These are phyloP conservation scores for Megalops atlanticus DNA, from an alignment of 2,113 vertebrate genomes.

Conservation along the genomic window DNA sequence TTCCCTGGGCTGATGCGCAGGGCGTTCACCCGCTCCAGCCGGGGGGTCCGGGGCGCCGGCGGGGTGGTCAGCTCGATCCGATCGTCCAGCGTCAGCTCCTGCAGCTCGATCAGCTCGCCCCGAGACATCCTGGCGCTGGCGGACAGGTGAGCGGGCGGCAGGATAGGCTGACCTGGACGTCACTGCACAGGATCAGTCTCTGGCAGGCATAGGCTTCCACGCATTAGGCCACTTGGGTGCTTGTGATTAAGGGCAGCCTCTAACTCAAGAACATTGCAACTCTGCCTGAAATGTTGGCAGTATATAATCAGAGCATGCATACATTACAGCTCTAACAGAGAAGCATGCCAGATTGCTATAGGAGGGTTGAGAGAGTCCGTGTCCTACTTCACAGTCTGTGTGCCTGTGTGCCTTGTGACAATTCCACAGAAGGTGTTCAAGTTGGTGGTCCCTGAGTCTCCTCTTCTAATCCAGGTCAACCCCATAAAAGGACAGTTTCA, in stretches of 20 bases:
- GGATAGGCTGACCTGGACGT: background rate
- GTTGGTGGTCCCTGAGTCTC: background rate
- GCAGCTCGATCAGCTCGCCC: constrained; percentile 75
- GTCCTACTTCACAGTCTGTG: background rate
- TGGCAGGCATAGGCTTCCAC: background rate
- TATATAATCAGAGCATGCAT: background rate
- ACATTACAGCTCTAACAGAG: background rate
- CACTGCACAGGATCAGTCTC: background rate
- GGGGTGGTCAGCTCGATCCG: constrained; percentile 48
- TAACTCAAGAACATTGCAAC: background rate
- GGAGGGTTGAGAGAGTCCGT: background rate
- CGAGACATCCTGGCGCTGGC: constrained; percentile 56
- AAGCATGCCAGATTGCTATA: background rate
- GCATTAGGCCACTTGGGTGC: background rate
- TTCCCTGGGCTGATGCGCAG: constrained; percentile 81
- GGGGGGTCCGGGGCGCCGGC: constrained; percentile 59
- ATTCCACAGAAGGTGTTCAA: background rate
- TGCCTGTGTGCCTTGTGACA: background rate
- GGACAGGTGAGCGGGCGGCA: background rate
- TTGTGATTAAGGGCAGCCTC: background rate
- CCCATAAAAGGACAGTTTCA: background rate
- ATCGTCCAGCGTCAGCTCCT: constrained; percentile 58
- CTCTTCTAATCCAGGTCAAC: background rate
- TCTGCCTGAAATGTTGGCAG: background rate
- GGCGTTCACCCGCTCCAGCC: constrained; percentile 84